Conservation (phyloP, 2,113 vertebrate genomes). For the Smithornis capensis region DNA sequence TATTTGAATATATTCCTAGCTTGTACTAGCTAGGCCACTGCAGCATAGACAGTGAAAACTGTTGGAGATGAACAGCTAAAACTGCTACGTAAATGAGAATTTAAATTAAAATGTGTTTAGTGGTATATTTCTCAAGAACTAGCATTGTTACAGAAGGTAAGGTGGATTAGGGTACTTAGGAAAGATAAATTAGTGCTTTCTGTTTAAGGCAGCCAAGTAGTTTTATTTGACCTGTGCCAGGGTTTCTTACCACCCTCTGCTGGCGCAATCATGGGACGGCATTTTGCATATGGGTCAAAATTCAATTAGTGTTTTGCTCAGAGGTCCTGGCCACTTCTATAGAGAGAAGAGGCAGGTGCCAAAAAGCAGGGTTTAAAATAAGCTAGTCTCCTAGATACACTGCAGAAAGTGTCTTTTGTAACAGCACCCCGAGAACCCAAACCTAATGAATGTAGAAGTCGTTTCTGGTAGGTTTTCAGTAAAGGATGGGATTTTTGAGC, state of each 20-base stretch:
- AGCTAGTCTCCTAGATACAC: not conserved
- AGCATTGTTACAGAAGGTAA: not conserved
- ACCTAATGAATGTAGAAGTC: not conserved
- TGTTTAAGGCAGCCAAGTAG: not conserved
- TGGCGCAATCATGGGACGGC: not conserved
- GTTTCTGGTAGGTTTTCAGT: not conserved
- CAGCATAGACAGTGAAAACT: not conserved
- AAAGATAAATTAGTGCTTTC: not conserved
- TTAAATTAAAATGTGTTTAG: not conserved
- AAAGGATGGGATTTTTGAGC: not conserved
- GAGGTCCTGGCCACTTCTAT: not conserved
- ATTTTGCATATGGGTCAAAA: not conserved
- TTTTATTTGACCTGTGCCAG: not conserved
- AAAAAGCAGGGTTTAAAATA: not conserved
- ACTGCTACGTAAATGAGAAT: not conserved
- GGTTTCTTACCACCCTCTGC: not conserved
- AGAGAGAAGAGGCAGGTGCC: not conserved
- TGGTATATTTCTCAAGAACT: not conserved
- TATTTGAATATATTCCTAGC: not conserved
- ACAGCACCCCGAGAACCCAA: not conserved
- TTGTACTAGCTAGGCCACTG: not conserved
- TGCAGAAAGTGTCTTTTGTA: not conserved
- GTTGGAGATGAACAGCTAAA: not conserved
- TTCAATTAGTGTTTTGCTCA: not conserved
- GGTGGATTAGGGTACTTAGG: not conserved